Evolutionary conservation across 2,888 invertebrate species (phyloP).

Genomic region (Chrysotoxum bicinctum): DNA sequence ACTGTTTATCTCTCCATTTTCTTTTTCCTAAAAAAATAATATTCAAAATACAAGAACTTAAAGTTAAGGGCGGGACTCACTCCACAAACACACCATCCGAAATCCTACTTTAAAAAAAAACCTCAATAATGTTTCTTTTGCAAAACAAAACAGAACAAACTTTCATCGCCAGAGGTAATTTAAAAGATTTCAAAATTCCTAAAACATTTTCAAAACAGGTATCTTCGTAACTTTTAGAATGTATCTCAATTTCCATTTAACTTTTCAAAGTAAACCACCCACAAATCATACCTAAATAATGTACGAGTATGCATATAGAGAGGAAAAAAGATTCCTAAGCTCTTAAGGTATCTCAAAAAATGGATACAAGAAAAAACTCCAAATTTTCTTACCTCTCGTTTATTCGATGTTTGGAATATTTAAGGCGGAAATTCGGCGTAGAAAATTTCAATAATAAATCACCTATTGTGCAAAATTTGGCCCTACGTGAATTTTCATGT

Average conservation of each 20-base stretch:
- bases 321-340: slow-evolving; percentile 24
- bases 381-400: slow-evolving; percentile 36
- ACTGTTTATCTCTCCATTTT: too few relatives aligned
- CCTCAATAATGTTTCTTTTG: background rate
- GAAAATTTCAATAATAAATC: slow-evolving; percentile 70
- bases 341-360: slow-evolving; percentile 35
- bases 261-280: slow-evolving; percentile 15
- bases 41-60: too few relatives aligned
- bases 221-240: slow-evolving; percentile 3
- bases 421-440: slow-evolving; percentile 30
- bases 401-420: background rate
- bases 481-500: slow-evolving; percentile 41
- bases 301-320: background rate
- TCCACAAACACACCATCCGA: background rate
- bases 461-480: slow-evolving; percentile 64
- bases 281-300: background rate
- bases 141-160: background rate
- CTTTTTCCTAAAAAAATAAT: too few relatives aligned
- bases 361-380: background rate
- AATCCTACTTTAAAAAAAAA: background rate
- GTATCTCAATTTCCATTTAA: slow-evolving; percentile 19
- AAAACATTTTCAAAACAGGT: slow-evolving; percentile 6
- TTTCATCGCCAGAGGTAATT: slow-evolving; percentile 1
- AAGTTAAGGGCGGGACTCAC: too few relatives aligned
- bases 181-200: slow-evolving; percentile 2